Conservation (phyloP, 2,888 invertebrate species). For the Acrobeloides nanus region DNA sequence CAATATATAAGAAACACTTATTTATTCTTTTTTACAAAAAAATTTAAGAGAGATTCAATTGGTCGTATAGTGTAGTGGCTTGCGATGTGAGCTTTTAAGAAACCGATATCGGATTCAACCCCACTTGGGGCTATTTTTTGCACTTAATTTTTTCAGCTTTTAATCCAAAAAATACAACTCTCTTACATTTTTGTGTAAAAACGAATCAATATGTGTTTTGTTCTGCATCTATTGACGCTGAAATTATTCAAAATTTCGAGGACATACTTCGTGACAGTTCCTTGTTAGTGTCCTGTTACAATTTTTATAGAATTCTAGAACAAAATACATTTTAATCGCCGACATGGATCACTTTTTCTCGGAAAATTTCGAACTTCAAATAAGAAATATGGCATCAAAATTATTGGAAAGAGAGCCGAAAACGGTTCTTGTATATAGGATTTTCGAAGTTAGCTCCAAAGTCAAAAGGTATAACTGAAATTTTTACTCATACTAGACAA, state of each 20-base stretch:
- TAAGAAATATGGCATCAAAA: conserved; percentile 12
- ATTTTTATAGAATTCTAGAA: conserved; percentile 15
- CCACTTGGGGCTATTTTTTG: background rate
- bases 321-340: conserved; percentile 23
- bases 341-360: conserved; percentile 28
- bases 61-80: too few species aligned
- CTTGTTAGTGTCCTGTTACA: background rate
- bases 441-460: conserved; percentile 20
- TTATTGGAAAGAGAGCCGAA: conserved; percentile 15
- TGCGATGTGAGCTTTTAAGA: background rate
- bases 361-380: conserved; percentile 16
- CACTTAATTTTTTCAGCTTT: too few species aligned
- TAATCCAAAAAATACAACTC: too few species aligned
- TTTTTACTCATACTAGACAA: too few species aligned
- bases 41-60: background rate
- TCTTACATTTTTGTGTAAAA: too few species aligned
- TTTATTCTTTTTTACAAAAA: background rate
- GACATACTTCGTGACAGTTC: too few species aligned
- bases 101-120: background rate
- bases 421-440: conserved; percentile 22
- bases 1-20: background rate
- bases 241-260: too few species aligned
- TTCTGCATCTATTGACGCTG: too few species aligned
- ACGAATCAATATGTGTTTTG: too few species aligned
- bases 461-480: conserved; percentile 8